phyloP scores from a whole-genome alignment of 1,140 invertebrate genomes.

The Trypoxylus dichotomus region DNA sequence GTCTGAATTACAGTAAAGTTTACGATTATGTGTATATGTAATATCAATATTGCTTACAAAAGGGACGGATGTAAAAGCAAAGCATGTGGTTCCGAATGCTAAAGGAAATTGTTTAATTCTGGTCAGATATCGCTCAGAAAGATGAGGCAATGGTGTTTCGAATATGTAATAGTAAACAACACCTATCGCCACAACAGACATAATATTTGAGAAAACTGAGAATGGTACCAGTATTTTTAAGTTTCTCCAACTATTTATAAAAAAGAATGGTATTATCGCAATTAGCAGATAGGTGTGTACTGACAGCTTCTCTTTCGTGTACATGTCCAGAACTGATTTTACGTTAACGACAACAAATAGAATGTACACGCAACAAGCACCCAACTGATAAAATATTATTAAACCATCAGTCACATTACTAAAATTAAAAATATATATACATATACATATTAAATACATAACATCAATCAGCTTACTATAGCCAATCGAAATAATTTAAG shows the following conservation, averaged over 20 bases:
- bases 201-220: not conserved
- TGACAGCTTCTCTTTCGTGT: not conserved
- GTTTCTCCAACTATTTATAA: slow-evolving; percentile 6
- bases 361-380: slow-evolving; percentile 14
- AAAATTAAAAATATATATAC: not conserved
- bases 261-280: not conserved
- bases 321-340: not conserved
- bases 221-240: slow-evolving; percentile 22
- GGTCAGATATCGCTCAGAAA: not conserved
- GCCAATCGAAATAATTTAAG: too few relatives aligned
- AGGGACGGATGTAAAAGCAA: not conserved
- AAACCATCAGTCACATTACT: not conserved
- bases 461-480: too few relatives aligned
- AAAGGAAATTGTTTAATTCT: not conserved
- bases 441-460: too few relatives aligned
- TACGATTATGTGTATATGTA: not conserved
- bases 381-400: slow-evolving; percentile 14
- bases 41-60: not conserved
- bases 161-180: slow-evolving; percentile 22
- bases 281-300: not conserved
- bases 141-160: not conserved
- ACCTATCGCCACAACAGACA: not conserved
- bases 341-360: slow-evolving; percentile 13
- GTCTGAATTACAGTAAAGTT: not conserved
- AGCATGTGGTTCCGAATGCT: slow-evolving; percentile 16